Evolutionary conservation across 1,140 invertebrate genomes (phyloP).

Genomic region (Drosophila repleta): DNA sequence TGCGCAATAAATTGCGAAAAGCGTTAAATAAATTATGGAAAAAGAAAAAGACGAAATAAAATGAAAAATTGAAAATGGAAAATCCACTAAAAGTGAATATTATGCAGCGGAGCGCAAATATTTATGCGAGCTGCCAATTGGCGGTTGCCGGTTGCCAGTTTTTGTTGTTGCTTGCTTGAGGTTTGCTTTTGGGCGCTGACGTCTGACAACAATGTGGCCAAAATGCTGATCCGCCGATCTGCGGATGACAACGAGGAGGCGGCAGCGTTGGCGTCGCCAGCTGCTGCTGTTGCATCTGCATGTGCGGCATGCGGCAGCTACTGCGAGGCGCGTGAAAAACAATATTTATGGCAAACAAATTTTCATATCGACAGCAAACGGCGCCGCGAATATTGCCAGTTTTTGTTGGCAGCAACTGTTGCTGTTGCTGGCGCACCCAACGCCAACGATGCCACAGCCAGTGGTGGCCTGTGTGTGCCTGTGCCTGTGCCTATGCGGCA

Average conservation of each 20-base stretch:
- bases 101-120: conserved; percentile 18
- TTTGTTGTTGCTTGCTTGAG: neutral
- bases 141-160: neutral
- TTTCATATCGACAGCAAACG: conserved; percentile 75
- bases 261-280: conserved; percentile 36
- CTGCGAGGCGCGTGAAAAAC: conserved; percentile 70
- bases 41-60: conserved; percentile 4
- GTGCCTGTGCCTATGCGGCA: conserved; percentile 23
- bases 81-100: conserved; percentile 5
- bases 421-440: conserved; percentile 36
- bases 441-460: conserved; percentile 52
- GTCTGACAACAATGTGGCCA: conserved; percentile 64
- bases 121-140: conserved; percentile 19
- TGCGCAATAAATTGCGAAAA: conserved; percentile 41
- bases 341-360: conserved; percentile 82
- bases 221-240: conserved; percentile 42
- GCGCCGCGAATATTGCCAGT: conserved; percentile 39
- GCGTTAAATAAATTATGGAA: conserved; percentile 23
- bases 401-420: neutral
- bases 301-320: conserved; percentile 55
- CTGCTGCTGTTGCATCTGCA: conserved; percentile 18
- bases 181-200: conserved; percentile 29
- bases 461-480: conserved; percentile 36
- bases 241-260: conserved; percentile 17
- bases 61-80: conserved; percentile 22